Evolutionary conservation across 92 coral and sea anemone genomes (phyloP).

Genomic region (Parazoanthus atlanticus): DNA sequence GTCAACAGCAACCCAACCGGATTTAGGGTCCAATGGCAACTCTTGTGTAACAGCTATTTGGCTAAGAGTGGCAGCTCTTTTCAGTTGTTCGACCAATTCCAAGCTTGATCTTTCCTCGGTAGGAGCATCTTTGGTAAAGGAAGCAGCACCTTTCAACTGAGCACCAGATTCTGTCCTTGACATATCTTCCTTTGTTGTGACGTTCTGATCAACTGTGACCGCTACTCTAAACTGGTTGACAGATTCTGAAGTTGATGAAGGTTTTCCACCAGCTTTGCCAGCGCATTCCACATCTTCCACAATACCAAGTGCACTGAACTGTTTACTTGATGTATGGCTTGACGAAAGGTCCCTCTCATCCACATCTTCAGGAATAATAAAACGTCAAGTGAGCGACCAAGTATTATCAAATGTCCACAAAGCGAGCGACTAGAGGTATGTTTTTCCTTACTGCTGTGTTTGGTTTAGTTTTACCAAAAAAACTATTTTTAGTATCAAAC

Average conservation of each 20-base stretch:
- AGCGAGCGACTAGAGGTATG: background rate
- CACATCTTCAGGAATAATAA: background rate
- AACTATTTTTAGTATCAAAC: no score
- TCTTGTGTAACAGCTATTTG: conserved; percentile 8
- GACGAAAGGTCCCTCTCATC: background rate
- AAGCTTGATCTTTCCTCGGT: conserved; percentile 17
- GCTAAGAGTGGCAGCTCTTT: conserved; percentile 42
- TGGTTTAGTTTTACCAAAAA: no score
- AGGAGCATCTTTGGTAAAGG: background rate
- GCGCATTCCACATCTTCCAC: background rate
- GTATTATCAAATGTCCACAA: background rate
- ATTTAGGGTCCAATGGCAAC: background rate
- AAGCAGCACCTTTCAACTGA: background rate
- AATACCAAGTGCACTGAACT: conserved; percentile 3
- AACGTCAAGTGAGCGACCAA: background rate
- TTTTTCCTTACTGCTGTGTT: no score
- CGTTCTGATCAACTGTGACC: background rate
- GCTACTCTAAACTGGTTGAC: background rate
- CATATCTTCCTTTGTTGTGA: background rate
- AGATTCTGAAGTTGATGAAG: background rate
- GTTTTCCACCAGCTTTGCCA: background rate
- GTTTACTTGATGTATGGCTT: background rate
- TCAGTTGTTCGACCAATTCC: conserved; percentile 35
- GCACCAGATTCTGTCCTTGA: background rate
- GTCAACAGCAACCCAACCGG: background rate